Evolutionary conservation across 2,797 vertebrate species (phyloP).

Genomic region (Adelosebastes latens): DNA sequence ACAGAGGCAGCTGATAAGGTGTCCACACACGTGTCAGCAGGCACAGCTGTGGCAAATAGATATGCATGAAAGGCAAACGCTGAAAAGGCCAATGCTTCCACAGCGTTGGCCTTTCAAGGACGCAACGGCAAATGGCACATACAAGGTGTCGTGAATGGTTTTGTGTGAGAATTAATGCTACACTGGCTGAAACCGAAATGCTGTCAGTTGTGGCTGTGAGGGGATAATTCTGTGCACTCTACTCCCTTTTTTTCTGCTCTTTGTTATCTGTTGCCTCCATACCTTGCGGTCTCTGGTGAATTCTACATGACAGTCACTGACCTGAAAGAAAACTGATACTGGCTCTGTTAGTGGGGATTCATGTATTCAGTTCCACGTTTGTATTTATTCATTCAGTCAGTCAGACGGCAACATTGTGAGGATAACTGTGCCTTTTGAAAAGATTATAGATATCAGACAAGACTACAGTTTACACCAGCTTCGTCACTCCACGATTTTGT

Average conservation of each 20-base stretch:
- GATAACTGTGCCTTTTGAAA: background rate
- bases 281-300: slow-evolving; percentile 14
- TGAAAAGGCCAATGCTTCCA: slow-evolving; percentile 64
- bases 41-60: slow-evolving; percentile 1
- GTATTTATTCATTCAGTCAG: slow-evolving; percentile 21
- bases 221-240: slow-evolving; percentile 11
- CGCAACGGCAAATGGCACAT: slow-evolving; percentile 21
- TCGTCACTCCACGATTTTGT: background rate
- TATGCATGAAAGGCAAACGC: slow-evolving; percentile 14
- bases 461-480: background rate
- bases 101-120: slow-evolving; percentile 59
- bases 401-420: background rate
- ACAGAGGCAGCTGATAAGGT: slow-evolving; percentile 29
- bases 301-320: slow-evolving; percentile 21
- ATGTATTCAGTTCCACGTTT: background rate
- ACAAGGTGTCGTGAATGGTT: background rate
- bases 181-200: slow-evolving; percentile 2
- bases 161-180: slow-evolving; percentile 12
- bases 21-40: background rate
- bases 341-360: background rate
- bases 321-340: slow-evolving; percentile 28
- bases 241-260: background rate
- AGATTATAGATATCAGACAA: background rate
- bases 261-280: background rate
- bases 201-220: slow-evolving; percentile 7